A percentile compares a stretch with the other conserved stretches of the same genome.
Conservation (phyloP, 2,797 vertebrate species). For the Chromobotia macracanthus region DNA sequence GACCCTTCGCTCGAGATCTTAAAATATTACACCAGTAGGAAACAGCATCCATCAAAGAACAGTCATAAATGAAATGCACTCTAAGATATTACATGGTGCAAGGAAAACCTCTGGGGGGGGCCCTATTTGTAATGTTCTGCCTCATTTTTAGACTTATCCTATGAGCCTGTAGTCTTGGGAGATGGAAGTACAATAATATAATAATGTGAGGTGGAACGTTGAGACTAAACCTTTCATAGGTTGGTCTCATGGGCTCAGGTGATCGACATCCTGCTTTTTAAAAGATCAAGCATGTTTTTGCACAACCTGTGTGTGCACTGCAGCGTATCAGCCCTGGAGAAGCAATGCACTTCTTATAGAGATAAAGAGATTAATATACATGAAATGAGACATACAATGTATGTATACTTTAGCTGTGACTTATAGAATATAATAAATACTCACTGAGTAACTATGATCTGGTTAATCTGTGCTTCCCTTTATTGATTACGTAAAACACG, state of each 20-base stretch:
- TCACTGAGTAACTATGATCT: slow-evolving; percentile 16
- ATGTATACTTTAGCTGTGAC: slow-evolving; percentile 30
- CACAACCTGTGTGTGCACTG: slow-evolving; percentile 14
- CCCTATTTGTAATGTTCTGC: slow-evolving; percentile 7
- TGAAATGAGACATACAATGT: slow-evolving; percentile 29
- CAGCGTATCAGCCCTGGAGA: slow-evolving; percentile 4
- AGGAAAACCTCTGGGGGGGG: slow-evolving; percentile 12
- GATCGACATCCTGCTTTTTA: slow-evolving; percentile 13
- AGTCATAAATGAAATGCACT: slow-evolving; percentile 31
- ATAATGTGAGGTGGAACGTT: slow-evolving; percentile 14
- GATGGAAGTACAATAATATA: slow-evolving; percentile 26
- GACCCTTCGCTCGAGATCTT: not conserved
- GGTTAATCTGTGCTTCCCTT: slow-evolving; percentile 3
- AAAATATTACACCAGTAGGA: slow-evolving; percentile 27
- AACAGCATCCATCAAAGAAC: slow-evolving; percentile 16
- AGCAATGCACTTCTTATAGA: not conserved
- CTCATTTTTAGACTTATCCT: slow-evolving; percentile 11
- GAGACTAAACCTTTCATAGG: slow-evolving; percentile 17
- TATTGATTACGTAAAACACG: not conserved
- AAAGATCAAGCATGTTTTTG: slow-evolving; percentile 37
- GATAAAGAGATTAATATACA: slow-evolving; percentile 1
- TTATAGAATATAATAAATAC: slow-evolving; percentile 46
- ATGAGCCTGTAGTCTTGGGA: not conserved
- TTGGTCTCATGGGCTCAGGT: slow-evolving; percentile 26
- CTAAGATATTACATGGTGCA: slow-evolving; percentile 24